Evolutionary conservation across 2,888 invertebrate genomes (phyloP).

Genomic region (Meiosimyza decipiens): DNA sequence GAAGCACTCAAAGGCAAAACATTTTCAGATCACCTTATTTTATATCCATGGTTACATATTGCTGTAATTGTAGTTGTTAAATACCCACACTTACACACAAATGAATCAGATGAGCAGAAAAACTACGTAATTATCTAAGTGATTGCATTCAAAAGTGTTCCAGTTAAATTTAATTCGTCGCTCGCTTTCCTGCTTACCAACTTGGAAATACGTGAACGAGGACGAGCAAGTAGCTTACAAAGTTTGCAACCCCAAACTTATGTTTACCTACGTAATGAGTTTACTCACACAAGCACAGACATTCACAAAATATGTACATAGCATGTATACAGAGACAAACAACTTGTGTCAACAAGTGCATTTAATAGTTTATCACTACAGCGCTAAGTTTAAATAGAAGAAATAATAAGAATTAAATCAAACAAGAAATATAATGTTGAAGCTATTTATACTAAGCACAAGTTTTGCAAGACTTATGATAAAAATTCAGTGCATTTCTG

Average conservation of each 20-base stretch:
- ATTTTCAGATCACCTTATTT: no score
- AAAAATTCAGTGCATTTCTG: no score
- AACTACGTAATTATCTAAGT: constrained; percentile 18
- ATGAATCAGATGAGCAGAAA: constrained; percentile 23
- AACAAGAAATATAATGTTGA: no score
- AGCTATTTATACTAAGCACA: no score
- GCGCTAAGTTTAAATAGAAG: constrained; percentile 38
- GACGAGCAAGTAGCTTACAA: constrained; percentile 49
- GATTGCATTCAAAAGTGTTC: constrained; percentile 17
- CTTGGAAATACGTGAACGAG: no score
- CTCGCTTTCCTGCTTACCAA: no score
- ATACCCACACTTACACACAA: background rate
- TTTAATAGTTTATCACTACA: constrained; percentile 39
- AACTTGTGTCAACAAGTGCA: constrained; percentile 56
- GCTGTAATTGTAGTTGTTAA: no score
- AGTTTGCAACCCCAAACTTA: constrained; percentile 41
- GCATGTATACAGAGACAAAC: constrained; percentile 40
- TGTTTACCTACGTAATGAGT: constrained; percentile 63
- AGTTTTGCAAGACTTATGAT: no score
- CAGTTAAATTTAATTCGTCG: background rate
- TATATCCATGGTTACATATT: no score
- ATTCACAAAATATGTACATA: constrained; percentile 43
- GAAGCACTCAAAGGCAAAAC: no score
- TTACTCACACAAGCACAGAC: constrained; percentile 55
- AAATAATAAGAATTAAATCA: no score